Evolutionary conservation across 2,888 invertebrate species (phyloP).

Genomic region (Drosophila incognita): DNA sequence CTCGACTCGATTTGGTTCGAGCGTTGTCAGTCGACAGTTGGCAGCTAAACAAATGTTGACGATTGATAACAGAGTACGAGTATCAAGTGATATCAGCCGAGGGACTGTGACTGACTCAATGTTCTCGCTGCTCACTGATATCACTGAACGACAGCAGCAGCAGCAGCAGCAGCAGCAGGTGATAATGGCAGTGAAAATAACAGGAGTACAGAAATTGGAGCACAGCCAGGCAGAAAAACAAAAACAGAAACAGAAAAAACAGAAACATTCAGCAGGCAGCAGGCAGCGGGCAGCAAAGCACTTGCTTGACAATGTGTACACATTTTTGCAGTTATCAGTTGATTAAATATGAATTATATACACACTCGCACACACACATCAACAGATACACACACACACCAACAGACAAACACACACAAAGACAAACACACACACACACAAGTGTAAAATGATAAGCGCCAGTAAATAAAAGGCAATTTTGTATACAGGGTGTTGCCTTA

Average conservation of each 20-base stretch:
- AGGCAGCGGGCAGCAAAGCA: neutral
- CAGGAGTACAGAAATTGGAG: conserved; percentile 76
- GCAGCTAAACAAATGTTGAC: conserved; percentile 44
- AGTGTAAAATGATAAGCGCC: conserved; percentile 75
- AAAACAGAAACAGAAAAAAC: neutral
- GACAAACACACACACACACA: conserved; percentile 1
- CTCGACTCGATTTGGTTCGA: neutral
- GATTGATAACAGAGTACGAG: conserved; percentile 41
- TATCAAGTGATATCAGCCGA: conserved; percentile 36
- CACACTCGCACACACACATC: conserved; percentile 29
- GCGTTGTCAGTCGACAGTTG: conserved; percentile 30
- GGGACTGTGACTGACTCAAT: conserved; percentile 1
- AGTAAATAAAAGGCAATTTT: conserved; percentile 37
- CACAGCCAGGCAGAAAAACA: conserved; percentile 17
- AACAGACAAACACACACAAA: conserved; percentile 13
- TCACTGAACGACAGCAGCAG: conserved; percentile 11
- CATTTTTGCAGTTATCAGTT: conserved; percentile 71
- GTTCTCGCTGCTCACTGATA: conserved; percentile 26
- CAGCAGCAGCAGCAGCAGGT: conserved; percentile 60
- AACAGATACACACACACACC: conserved; percentile 16
- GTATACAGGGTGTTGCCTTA: conserved; percentile 62
- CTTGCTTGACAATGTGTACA: conserved; percentile 44
- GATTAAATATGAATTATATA: conserved; percentile 80
- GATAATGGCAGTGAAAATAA: conserved; percentile 67
- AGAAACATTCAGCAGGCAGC: conserved; percentile 1